Base-by-base conservation (phyloP, 2,797 vertebrate species). In the Typhlichthys subterraneus region DNA sequence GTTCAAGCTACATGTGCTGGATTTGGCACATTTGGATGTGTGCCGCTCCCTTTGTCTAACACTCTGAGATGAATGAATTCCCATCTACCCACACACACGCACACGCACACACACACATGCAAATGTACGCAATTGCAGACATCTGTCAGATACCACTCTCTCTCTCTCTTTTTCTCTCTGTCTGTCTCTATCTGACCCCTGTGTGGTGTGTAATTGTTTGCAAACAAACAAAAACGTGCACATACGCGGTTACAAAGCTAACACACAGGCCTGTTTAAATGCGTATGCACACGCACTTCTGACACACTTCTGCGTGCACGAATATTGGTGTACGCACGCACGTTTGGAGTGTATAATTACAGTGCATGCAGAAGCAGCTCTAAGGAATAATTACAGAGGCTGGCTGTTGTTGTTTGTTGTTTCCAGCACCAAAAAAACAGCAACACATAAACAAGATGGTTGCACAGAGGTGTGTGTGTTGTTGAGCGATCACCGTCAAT, bases 331-430 rank as follows among this genome's bases (percentile, higher is more conserved):
- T 33, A 51, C 49, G 54, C 61, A 67, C 42, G 62, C 67, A 38
- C 45, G 48, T 75, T 83, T 78, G 74, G 77, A 76, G 85, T 85
- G 83, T 89, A 84, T 92, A 92, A 92, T 91, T 92, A 90, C 82
- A 83, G 81, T 70, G 80, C 81, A 79, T 71, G 82, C 87, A 86
- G 85, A 87, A 90, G 85, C 84, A 90, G 86, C 84, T 86, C 88
- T 87, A 77, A 89, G 86, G 87, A 89, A 89, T 92, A 90, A 92
- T 92, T 92, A 88, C 73, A 87, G 82, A 82, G 87, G 77, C 81
- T 82, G 86, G 72, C 82, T 58, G 70, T 56, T 76, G 77, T 76
- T 85, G 75, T 75, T 79, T 88, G 87, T 88, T 87, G 81, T 81
- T 89, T 19, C 45, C 59, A 84, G 86, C 84, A 29, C 23, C 23